Percentiles rank a stretch among this genome's conserved stretches.
phyloP scores from a whole-genome alignment of 2,797 vertebrate species.

The Lycodopsis pacificus region DNA sequence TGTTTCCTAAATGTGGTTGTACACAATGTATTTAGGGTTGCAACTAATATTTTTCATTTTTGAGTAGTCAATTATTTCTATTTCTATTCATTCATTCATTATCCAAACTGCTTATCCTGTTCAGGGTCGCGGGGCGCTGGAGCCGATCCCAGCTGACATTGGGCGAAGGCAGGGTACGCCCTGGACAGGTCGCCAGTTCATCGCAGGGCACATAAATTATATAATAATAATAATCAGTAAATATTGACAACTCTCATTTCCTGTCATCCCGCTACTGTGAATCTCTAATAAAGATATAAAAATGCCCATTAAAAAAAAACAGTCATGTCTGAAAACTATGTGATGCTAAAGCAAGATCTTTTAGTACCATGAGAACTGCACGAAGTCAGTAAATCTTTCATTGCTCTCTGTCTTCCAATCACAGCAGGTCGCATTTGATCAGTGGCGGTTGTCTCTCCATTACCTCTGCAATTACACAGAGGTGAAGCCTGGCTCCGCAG shows the following conservation, averaged over 20 bases:
- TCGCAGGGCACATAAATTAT: neutral
- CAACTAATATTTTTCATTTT: neutral
- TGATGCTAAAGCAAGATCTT: neutral
- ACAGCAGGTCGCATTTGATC: constrained; percentile 17
- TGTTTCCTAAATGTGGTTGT: neutral
- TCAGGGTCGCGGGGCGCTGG: too few species aligned
- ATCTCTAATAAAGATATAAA: neutral
- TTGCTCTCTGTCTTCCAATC: constrained; percentile 1
- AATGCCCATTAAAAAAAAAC: neutral
- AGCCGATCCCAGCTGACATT: too few species aligned
- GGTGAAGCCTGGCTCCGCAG: constrained; percentile 9
- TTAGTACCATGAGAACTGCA: neutral
- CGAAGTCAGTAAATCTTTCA: constrained; percentile 18
- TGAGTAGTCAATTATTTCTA: neutral
- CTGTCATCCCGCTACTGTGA: neutral
- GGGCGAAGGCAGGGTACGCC: too few species aligned
- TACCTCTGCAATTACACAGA: constrained; percentile 33
- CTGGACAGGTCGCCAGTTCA: too few species aligned
- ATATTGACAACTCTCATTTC: neutral
- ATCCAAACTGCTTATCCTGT: too few species aligned
- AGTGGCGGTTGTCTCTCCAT: constrained; percentile 29
- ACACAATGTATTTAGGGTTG: neutral
- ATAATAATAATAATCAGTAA: neutral
- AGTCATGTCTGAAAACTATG: neutral
- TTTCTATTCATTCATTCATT: neutral